Conservation (phyloP, 2,888 invertebrate species). For the Drosophila lutescens region DNA sequence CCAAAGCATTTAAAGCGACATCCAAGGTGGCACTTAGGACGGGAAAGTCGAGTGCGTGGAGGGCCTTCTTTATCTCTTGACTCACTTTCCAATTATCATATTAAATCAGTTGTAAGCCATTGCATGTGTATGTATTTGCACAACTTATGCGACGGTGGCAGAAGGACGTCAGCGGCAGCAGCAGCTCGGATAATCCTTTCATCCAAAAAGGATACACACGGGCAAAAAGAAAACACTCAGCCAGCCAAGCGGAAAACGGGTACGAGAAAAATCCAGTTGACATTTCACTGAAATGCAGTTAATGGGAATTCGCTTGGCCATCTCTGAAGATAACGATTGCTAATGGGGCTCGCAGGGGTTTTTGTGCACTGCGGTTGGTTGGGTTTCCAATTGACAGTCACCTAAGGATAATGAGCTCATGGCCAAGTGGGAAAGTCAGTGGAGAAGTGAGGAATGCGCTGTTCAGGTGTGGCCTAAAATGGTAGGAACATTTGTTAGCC, state of each 20-base stretch:
- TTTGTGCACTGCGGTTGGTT: constrained; percentile 4
- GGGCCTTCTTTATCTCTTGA: constrained; percentile 53
- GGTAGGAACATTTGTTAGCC: background rate
- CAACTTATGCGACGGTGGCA: constrained; percentile 55
- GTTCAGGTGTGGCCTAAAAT: constrained; percentile 1
- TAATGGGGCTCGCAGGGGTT: constrained; percentile 13
- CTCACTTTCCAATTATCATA: constrained; percentile 65
- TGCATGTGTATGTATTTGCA: constrained; percentile 61
- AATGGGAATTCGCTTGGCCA: constrained; percentile 49
- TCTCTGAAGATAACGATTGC: constrained; percentile 39
- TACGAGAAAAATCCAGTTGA: constrained; percentile 44
- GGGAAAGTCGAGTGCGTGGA: constrained; percentile 26
- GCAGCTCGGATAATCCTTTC: constrained; percentile 55
- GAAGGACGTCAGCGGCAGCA: constrained; percentile 32
- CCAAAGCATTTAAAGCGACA: constrained; percentile 64
- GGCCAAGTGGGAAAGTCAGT: background rate
- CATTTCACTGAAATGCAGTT: constrained; percentile 61
- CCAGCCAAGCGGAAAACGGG: constrained; percentile 31
- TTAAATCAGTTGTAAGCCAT: constrained; percentile 72
- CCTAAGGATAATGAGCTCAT: constrained; percentile 34
- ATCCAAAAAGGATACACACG: constrained; percentile 42
- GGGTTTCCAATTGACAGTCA: constrained; percentile 13
- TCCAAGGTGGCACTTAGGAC: constrained; percentile 48
- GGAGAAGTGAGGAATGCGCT: background rate
- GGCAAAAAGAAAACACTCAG: constrained; percentile 5